These are phyloP conservation scores for Hypothenemus hampei DNA, from an alignment of 1,140 invertebrate genomes.

Conservation along the genomic window DNA sequence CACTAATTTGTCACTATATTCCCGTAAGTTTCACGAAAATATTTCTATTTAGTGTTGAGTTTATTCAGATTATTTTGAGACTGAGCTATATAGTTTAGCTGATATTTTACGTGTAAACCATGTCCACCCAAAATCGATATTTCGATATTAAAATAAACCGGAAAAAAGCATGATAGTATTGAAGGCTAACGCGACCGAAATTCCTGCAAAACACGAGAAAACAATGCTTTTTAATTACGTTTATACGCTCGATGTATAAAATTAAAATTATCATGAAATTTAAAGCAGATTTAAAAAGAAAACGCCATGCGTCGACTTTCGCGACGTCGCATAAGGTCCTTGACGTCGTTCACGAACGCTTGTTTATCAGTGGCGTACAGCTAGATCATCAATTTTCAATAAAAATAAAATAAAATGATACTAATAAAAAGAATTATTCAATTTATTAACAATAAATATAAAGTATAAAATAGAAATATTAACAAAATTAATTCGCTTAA, in stretches of 20 bases:
- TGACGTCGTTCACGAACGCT: constrained; percentile 32
- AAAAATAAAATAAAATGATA: too few species aligned
- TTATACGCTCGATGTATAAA: neutral
- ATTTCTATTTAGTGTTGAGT: too few species aligned
- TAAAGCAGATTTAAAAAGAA: constrained; percentile 19
- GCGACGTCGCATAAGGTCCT: constrained; percentile 33
- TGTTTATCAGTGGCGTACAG: constrained; percentile 17
- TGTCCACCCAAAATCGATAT: constrained; percentile 41
- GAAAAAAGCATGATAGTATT: constrained; percentile 1
- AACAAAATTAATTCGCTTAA: too few species aligned
- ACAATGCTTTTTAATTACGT: constrained; percentile 7
- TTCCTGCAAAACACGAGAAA: neutral
- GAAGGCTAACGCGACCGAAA: neutral
- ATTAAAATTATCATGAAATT: constrained; percentile 15
- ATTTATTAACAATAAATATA: too few species aligned
- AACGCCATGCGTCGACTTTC: constrained; percentile 33
- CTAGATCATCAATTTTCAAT: too few species aligned
- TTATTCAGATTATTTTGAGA: too few species aligned
- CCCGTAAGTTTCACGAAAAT: too few species aligned
- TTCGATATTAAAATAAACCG: constrained; percentile 15
- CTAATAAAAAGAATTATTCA: too few species aligned
- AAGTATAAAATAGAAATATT: too few species aligned
- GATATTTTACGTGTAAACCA: constrained; percentile 20
- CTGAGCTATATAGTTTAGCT: too few species aligned
- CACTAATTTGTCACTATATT: too few species aligned